Evolutionary conservation across 2,113 vertebrate genomes (phyloP), one percentile per base, ranked within the genome.

Genomic region (Epinephelus cyanopodus): DNA sequence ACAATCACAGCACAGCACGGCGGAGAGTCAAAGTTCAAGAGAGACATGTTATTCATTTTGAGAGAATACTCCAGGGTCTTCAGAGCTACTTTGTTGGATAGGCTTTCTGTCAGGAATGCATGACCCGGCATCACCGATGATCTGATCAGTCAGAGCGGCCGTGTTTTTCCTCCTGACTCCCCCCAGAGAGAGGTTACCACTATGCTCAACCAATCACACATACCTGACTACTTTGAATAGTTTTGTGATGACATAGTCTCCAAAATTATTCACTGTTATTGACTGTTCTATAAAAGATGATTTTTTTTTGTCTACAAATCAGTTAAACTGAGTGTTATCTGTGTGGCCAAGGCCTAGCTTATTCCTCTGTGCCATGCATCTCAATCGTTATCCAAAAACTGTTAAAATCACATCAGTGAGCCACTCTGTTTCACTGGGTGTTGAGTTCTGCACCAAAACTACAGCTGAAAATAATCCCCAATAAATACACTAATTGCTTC

Each of bases 11-110:
- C 47, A 80, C 74, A 86, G 63, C 80, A 68, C 39, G 57, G 54
- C 62, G 50, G 48, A 62, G 83, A 87, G 92, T 94, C 91, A 93
- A 77, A 93, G 91, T 87, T 94, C 90, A 91, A 87, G 73, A 90
- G 74, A 83, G 87, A 90, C 84, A 88, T 91, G 88, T 89, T 89
- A 87, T 89, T 92, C 79, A 83, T 93, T 93, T 91, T 89, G 75
- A 85, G 56, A 85, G 72, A 85, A 89, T 87, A 81, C 87, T 89
- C 87, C 39, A 50, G 83, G 81, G 83, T 81, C 74, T 70, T 74
- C 61, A 63, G 8, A 82, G 48, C 58, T 60, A 74, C 76, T 77
- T 63, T 57, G 39, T 60, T 81, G 42, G 74, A 87, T 12, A 63
- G 70, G 57, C 67, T 75, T 62, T 72, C 61, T 83, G 54, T 75